Conservation (phyloP, 2,888 invertebrate genomes). For the Amphipoea lucens region DNA sequence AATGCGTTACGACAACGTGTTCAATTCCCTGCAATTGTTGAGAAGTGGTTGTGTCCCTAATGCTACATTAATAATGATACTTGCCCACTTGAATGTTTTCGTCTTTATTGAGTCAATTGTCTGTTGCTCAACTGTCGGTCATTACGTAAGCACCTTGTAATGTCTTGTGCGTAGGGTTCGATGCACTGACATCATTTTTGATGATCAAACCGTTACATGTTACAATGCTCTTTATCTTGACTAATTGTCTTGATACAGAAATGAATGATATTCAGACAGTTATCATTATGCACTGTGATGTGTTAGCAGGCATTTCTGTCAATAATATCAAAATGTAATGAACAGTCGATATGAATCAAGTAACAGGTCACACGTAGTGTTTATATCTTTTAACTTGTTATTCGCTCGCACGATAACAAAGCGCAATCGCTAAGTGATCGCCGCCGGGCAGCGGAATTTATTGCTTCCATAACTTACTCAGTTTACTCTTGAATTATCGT, state of each 20-base stretch:
- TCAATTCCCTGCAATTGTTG: slow-evolving; percentile 72
- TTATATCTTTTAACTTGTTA: slow-evolving; percentile 53
- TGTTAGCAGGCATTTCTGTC: slow-evolving; percentile 29
- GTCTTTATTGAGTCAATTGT: slow-evolving; percentile 87
- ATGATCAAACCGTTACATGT: slow-evolving; percentile 61
- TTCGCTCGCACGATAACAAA: slow-evolving; percentile 66
- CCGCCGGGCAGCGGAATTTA: slow-evolving; percentile 69
- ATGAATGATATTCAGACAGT: slow-evolving; percentile 20
- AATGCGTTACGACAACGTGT: slow-evolving; percentile 67
- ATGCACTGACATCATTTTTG: slow-evolving; percentile 77
- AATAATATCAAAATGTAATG: slow-evolving; percentile 35
- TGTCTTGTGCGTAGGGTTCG: slow-evolving; percentile 80
- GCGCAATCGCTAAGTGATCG: slow-evolving; percentile 69
- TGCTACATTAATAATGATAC: slow-evolving; percentile 82
- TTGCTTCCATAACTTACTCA: slow-evolving; percentile 71
- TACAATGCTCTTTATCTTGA: slow-evolving; percentile 39
- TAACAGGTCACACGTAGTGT: slow-evolving; percentile 44
- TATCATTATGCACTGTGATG: slow-evolving; percentile 21
- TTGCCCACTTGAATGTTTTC: slow-evolving; percentile 83
- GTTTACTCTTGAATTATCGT: slow-evolving; percentile 69
- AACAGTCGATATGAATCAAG: slow-evolving; percentile 29
- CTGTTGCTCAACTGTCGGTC: slow-evolving; percentile 82
- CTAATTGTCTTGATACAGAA: slow-evolving; percentile 31
- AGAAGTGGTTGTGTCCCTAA: slow-evolving; percentile 75
- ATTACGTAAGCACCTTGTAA: slow-evolving; percentile 83